Evolutionary conservation across 2,113 vertebrate genomes (phyloP), one percentile per base, ranked within the genome.

Genomic region (Emberiza fucata): DNA sequence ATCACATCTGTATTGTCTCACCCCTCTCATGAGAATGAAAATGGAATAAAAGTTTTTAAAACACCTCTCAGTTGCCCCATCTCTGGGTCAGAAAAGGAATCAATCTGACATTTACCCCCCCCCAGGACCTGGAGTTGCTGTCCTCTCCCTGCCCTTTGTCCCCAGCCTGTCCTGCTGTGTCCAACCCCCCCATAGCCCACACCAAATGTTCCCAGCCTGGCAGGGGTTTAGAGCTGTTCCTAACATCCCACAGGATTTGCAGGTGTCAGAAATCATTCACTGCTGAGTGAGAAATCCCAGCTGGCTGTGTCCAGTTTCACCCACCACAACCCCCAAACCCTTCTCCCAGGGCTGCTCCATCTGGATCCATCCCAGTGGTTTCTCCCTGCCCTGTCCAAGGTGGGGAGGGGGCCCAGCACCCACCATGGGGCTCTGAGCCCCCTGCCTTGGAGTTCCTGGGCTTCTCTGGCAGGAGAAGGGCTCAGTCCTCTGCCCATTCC

Each of bases 331-430:
- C 22, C 48, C 48, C 48, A 25, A 15, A 25, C 27, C 14, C 48
- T 15, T 50, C 48, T 50, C 25, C 25, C 48, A 9, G 14, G 48
- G 48, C 48, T 50, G 48, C 48, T 50, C 14, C 48, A 27, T 15
- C 48, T 50, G 48, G 48, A 50, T 50, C 48, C 48, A 50, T 27
- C 48, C 48, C 25, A 50, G 48, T 24, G 14, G 48, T 5, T 50
- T 27, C 25, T 51, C 31, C 22, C 87, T 47, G 39, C n/a, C 18
- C 21, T n/a, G 18, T 12, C 14, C 0, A 0, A 20, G 45, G 28
- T 50, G n/a, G 27, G 37, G 28, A 75, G 16, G 21, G 35, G 8
- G 11, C 18, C 29, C 39, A 68, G 47, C 51, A 42, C 12, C 29
- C 3, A 0, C 10, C 2, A 0, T 3, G 45, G 50, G 50, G 20